Conservation (phyloP, 2,888 invertebrate species). For the Hipparchia sbordonii region DNA sequence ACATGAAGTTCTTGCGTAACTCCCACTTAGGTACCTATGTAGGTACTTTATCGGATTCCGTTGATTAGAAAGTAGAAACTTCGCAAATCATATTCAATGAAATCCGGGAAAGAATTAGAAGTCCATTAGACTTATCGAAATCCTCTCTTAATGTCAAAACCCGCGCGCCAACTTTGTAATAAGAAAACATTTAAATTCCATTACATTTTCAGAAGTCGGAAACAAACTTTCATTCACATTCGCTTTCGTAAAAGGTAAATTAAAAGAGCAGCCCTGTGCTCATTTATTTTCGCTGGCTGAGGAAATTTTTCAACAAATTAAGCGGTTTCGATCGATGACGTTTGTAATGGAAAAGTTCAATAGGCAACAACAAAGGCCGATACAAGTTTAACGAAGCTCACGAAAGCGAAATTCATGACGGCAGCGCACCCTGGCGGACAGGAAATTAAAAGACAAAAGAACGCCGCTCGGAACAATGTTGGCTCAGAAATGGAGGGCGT, state of each 20-base stretch:
- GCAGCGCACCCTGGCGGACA: constrained; percentile 72
- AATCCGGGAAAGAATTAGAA: constrained; percentile 36
- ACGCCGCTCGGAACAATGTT: constrained; percentile 72
- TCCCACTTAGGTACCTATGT: constrained; percentile 4
- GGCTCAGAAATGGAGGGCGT: constrained; percentile 75
- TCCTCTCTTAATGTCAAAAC: constrained; percentile 47
- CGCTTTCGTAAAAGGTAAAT: constrained; percentile 65
- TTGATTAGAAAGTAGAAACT: constrained; percentile 30
- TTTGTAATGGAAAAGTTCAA: constrained; percentile 81
- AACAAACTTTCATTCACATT: constrained; percentile 58
- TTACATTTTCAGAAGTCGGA: constrained; percentile 56
- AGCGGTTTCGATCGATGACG: constrained; percentile 76
- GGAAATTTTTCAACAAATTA: constrained; percentile 74
- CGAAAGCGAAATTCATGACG: constrained; percentile 78
- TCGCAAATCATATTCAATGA: constrained; percentile 36
- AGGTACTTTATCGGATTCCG: constrained; percentile 17
- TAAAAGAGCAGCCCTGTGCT: constrained; percentile 56
- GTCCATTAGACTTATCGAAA: constrained; percentile 67
- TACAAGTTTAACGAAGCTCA: constrained; percentile 80
- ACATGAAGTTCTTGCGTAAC: constrained; percentile 10
- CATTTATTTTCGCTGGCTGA: constrained; percentile 53
- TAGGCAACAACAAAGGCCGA: constrained; percentile 78
- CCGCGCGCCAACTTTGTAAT: constrained; percentile 66
- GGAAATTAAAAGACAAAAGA: constrained; percentile 83
- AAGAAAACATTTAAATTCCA: constrained; percentile 73